Evolutionary conservation across 2,888 invertebrate species (phyloP).

Genomic region (Tinea semifulvella): DNA sequence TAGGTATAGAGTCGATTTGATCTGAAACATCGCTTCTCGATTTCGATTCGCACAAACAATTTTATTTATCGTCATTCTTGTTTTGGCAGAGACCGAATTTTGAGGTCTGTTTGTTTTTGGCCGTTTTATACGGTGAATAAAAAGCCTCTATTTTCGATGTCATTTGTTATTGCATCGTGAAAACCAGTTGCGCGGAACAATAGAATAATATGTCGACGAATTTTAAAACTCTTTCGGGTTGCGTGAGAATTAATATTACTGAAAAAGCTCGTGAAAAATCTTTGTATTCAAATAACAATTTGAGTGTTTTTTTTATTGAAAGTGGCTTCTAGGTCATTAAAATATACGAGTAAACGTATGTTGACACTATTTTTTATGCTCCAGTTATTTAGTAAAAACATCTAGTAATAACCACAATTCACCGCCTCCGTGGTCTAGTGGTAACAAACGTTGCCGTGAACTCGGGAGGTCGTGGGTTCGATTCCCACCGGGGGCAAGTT

Average conservation of each 20-base stretch:
- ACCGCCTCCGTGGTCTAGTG: no score
- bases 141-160: slow-evolving; percentile 17
- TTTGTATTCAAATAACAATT: no score
- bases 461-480: no score
- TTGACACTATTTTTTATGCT: no score
- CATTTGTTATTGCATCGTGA: slow-evolving; percentile 16
- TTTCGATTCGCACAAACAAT: slow-evolving; percentile 35
- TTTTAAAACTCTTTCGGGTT: background rate
- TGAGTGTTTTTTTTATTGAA: no score
- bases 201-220: background rate
- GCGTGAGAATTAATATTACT: slow-evolving; percentile 3
- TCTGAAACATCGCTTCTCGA: slow-evolving; percentile 33
- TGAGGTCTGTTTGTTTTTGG: slow-evolving; percentile 28
- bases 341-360: no score
- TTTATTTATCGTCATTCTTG: slow-evolving; percentile 31
- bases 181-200: slow-evolving; percentile 11
- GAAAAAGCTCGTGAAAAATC: no score
- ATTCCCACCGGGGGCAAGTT: no score
- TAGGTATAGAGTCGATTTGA: slow-evolving; percentile 40
- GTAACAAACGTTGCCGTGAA: no score
- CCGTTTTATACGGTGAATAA: slow-evolving; percentile 20
- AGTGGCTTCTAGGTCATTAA: no score
- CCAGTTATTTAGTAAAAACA: no score
- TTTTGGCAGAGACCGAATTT: slow-evolving; percentile 23
- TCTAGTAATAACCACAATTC: no score